phyloP scores from a whole-genome alignment of 2,888 invertebrate genomes.

The Oxytorus armatus region DNA sequence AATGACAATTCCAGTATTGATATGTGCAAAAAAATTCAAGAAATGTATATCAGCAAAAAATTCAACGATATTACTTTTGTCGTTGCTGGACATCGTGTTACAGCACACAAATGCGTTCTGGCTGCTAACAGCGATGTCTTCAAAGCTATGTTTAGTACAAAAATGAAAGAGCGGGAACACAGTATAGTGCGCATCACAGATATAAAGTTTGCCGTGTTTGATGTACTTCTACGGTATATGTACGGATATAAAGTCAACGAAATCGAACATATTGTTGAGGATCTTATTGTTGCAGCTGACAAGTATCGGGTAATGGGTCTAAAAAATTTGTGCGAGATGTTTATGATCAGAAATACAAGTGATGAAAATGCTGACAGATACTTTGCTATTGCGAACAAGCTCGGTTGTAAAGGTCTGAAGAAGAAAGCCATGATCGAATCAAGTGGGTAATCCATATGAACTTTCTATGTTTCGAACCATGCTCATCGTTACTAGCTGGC shows the following conservation, averaged over 20 bases:
- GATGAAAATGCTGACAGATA: not conserved
- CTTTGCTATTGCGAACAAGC: not conserved
- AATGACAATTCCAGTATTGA: not conserved
- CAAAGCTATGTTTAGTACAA: not conserved
- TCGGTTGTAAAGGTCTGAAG: not conserved
- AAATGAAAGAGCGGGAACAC: not conserved
- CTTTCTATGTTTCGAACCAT: no score
- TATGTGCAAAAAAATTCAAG: not conserved
- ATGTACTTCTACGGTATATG: not conserved
- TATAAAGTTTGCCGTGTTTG: not conserved
- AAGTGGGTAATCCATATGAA: no score
- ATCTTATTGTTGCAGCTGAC: not conserved
- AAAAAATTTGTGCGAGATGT: not conserved
- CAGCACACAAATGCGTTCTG: not conserved
- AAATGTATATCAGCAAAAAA: not conserved
- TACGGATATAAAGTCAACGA: not conserved
- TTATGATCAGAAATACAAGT: not conserved
- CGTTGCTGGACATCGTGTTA: not conserved
- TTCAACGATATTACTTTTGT: not conserved
- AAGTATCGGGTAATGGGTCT: not conserved
- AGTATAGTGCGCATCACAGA: not conserved
- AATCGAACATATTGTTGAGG: not conserved
- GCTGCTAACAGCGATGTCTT: not conserved
- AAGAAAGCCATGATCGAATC: not conserved
- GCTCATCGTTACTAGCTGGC: no score